Conservation (phyloP, 1,140 invertebrate genomes). For the Hydropsyche tenuis region DNA sequence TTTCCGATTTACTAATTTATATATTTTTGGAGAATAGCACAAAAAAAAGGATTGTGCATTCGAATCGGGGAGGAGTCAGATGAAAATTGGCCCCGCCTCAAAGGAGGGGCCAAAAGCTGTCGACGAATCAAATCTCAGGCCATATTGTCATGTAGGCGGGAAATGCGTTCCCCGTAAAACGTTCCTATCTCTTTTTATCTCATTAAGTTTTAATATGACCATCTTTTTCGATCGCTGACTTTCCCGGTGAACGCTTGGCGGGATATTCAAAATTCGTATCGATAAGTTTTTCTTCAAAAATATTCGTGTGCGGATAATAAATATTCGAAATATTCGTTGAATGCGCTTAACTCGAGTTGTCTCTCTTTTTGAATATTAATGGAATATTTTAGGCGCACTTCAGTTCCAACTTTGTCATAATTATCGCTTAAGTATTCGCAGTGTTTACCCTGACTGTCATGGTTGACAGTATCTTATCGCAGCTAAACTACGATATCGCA, state of each 20-base stretch:
- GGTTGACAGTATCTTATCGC: conserved; percentile 32
- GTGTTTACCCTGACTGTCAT: conserved; percentile 23
- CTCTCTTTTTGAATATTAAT: not conserved
- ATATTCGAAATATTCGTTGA: not conserved
- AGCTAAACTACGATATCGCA: not conserved
- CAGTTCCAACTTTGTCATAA: conserved; percentile 22
- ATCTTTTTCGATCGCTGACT: not conserved
- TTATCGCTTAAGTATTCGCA: conserved; percentile 18
- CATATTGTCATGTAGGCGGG: conserved; percentile 45
- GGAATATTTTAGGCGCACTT: conserved; percentile 12
- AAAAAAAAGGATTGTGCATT: conserved; percentile 10
- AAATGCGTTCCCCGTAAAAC: conserved; percentile 15
- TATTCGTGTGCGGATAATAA: too few species aligned
- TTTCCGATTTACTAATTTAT: not conserved
- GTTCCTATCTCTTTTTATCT: conserved; percentile 29
- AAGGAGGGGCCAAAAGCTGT: not conserved
- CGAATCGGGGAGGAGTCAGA: not conserved
- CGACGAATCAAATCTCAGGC: conserved; percentile 37
- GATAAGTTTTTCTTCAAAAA: too few species aligned
- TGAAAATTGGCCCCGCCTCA: not conserved
- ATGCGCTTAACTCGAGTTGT: not conserved
- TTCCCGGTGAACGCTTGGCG: conserved; percentile 28
- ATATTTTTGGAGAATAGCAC: not conserved
- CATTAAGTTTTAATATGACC: not conserved
- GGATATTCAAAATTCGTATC: conserved; percentile 33